These are phyloP conservation scores for Ardeotis arabs DNA, from an alignment of 2,113 vertebrate genomes.

Conservation along the genomic window DNA sequence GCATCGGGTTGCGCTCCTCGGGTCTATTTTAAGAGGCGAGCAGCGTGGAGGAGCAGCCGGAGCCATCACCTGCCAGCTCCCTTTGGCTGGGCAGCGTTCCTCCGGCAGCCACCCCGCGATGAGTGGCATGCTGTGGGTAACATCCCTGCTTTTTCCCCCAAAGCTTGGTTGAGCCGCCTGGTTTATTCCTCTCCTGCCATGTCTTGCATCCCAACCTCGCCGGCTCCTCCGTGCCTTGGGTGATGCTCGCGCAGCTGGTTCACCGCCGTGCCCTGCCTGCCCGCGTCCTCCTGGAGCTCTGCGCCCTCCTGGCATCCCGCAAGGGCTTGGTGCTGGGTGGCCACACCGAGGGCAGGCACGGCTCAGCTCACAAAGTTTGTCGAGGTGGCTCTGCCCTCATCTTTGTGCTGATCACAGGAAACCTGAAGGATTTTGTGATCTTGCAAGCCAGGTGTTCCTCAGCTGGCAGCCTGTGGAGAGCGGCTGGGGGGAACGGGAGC, in stretches of 20 bases:
- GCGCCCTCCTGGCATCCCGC: accelerated
- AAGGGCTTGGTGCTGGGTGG: background rate
- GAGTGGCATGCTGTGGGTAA: background rate
- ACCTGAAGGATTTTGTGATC: background rate
- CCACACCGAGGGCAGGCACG: too few species aligned
- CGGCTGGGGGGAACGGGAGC: background rate
- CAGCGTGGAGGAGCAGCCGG: background rate
- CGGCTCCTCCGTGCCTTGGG: too few species aligned
- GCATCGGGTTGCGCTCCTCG: background rate
- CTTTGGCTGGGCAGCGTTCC: background rate
- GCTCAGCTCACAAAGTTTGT: too few species aligned
- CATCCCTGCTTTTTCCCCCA: background rate
- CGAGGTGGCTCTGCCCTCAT: background rate
- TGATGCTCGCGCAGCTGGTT: background rate
- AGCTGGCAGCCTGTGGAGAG: background rate
- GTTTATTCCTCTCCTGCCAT: background rate
- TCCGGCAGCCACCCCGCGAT: slow-evolving; percentile 24
- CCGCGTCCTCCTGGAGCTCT: background rate
- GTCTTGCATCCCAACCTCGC: background rate
- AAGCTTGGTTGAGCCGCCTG: background rate
- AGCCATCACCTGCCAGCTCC: background rate
- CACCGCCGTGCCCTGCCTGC: too few species aligned
- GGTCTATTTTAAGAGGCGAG: slow-evolving; percentile 32
- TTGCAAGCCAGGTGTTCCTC: background rate
- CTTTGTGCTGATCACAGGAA: background rate